Evolutionary conservation across 2,797 vertebrate species (phyloP).

Genomic region (Antrozous pallidus): DNA sequence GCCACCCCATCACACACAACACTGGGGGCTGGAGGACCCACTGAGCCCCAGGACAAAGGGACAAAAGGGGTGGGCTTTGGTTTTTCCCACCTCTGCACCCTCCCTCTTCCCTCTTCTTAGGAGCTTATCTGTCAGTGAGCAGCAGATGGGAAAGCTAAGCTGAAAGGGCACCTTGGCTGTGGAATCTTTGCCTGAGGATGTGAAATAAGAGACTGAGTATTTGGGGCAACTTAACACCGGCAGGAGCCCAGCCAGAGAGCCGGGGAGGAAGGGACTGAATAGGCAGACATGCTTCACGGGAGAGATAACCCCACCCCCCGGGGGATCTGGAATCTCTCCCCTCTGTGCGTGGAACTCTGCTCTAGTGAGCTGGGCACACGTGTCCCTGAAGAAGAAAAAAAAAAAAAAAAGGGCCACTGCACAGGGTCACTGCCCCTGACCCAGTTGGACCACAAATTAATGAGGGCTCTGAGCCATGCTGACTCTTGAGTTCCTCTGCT

Average conservation of each 20-base stretch:
- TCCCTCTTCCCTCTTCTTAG: background rate
- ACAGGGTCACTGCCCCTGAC: slow-evolving; percentile 55
- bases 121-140: slow-evolving; percentile 47
- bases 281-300: background rate
- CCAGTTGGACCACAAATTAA: slow-evolving; percentile 64
- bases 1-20: background rate
- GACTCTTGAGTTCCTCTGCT: slow-evolving; percentile 49
- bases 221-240: slow-evolving; percentile 66
- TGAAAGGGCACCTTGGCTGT: slow-evolving; percentile 61
- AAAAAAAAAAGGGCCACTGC: background rate
- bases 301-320: background rate
- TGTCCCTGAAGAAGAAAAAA: background rate
- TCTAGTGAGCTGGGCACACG: slow-evolving; percentile 18
- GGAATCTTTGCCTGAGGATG: slow-evolving; percentile 42
- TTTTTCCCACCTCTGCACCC: background rate
- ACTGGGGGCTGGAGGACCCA: background rate
- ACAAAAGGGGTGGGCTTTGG: background rate
- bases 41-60: background rate
- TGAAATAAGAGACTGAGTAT: slow-evolving; percentile 67
- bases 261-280: slow-evolving; percentile 31
- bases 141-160: slow-evolving; percentile 26
- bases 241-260: background rate
- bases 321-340: background rate
- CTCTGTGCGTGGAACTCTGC: slow-evolving; percentile 20
- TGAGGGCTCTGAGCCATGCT: slow-evolving; percentile 47